These are phyloP conservation scores for Acomys russatus DNA, from an alignment of 2,797 vertebrate genomes.

Conservation along the genomic window DNA sequence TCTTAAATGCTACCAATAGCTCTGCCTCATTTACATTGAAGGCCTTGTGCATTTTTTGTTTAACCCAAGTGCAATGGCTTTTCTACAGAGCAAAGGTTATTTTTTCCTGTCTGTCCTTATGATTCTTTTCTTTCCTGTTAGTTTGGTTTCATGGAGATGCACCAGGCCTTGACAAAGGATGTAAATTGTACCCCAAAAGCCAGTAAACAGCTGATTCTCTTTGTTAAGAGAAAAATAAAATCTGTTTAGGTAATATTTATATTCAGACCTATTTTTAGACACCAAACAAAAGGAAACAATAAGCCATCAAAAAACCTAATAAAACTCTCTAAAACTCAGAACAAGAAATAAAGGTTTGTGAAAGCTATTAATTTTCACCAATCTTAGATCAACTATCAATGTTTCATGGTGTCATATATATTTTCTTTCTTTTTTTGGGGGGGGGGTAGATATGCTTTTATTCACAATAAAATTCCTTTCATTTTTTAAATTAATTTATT, in stretches of 20 bases:
- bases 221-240: background rate
- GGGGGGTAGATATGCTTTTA: too few relatives aligned
- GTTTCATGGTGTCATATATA: background rate
- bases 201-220: background rate
- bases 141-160: background rate
- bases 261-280: background rate
- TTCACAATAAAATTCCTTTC: too few relatives aligned
- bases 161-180: background rate
- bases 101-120: background rate
- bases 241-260: background rate
- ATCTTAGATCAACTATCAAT: background rate
- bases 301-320: background rate
- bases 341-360: background rate
- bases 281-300: background rate
- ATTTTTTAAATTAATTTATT: too few relatives aligned
- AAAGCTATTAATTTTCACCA: background rate
- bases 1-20: background rate
- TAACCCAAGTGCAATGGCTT: background rate
- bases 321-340: background rate
- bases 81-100: background rate
- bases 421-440: conserved; percentile 2
- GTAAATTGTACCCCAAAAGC: background rate
- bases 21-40: background rate
- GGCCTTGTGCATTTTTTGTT: background rate
- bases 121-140: background rate